Percentiles rank a stretch among this genome's conserved stretches.
phyloP scores from a whole-genome alignment of 2,113 vertebrate genomes.

The Paraplagusia blochii region DNA sequence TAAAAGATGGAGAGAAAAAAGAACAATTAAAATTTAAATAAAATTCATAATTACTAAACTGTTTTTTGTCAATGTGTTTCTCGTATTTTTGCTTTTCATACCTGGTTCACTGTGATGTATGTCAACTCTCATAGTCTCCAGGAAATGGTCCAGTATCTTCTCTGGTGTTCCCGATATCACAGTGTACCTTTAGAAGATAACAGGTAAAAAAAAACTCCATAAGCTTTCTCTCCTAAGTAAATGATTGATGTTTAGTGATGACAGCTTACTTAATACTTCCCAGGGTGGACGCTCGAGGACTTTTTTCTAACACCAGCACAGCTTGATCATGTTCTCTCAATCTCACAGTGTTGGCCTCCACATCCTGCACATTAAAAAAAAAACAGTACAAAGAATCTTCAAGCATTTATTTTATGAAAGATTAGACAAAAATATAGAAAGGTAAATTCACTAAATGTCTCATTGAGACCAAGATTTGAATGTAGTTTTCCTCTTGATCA shows the following conservation, averaged over 20 bases:
- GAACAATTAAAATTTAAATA: not conserved
- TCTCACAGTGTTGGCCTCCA: slow-evolving; percentile 97
- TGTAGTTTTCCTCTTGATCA: no score
- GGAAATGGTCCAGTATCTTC: slow-evolving; percentile 97
- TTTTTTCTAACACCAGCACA: slow-evolving; percentile 96
- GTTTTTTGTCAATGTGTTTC: no score
- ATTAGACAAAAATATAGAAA: no score
- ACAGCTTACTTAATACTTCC: slow-evolving; percentile 79
- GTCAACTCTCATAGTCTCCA: slow-evolving; percentile 95
- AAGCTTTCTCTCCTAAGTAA: not conserved
- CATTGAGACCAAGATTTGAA: no score
- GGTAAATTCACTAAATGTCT: no score
- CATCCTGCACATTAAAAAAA: slow-evolving; percentile 76
- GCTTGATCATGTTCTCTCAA: slow-evolving; percentile 96
- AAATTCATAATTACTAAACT: no score
- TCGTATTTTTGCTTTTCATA: slow-evolving; percentile 12
- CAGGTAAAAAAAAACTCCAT: not conserved
- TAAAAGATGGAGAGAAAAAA: slow-evolving; percentile 50
- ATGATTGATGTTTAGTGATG: not conserved
- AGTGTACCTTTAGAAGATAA: slow-evolving; percentile 81
- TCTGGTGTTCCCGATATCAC: slow-evolving; percentile 98
- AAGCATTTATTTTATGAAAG: no score
- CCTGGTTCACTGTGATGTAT: slow-evolving; percentile 86
- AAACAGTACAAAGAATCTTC: not conserved
- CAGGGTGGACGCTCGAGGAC: slow-evolving; percentile 86